A percentile compares a stretch with the other conserved stretches of the same genome.
These are phyloP conservation scores for Epistrophella euchroma DNA, from an alignment of 2,888 invertebrate species.

Conservation along the genomic window DNA sequence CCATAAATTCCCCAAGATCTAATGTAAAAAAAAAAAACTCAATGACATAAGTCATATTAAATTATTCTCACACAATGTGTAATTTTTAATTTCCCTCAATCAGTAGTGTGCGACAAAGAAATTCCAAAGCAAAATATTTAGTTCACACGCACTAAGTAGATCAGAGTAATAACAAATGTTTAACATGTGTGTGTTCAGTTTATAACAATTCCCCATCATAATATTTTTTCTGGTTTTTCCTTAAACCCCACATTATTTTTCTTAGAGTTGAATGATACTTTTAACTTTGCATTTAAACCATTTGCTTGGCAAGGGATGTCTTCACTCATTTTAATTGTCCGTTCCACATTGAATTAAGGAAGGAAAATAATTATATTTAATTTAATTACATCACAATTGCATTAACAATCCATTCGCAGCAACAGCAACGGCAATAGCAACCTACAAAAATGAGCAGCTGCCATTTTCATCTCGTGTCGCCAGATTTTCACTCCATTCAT, in stretches of 20 bases:
- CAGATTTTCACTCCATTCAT: constrained; percentile 71
- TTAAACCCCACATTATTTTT: constrained; percentile 15
- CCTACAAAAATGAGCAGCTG: constrained; percentile 49
- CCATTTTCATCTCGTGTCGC: constrained; percentile 50
- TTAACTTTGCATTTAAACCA: constrained; percentile 15
- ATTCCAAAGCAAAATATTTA: constrained; percentile 41
- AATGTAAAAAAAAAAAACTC: neutral
- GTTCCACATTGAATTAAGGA: constrained; percentile 47
- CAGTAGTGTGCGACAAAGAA: constrained; percentile 41
- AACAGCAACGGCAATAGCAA: constrained; percentile 12
- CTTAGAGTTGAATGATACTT: constrained; percentile 9
- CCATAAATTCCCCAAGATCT: neutral
- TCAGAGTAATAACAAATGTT: constrained; percentile 58
- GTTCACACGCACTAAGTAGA: constrained; percentile 62
- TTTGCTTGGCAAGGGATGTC: constrained; percentile 47
- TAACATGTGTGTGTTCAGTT: constrained; percentile 49
- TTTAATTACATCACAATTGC: constrained; percentile 69
- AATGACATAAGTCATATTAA: constrained; percentile 9
- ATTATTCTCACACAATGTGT: constrained; percentile 58
- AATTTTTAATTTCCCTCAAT: constrained; percentile 52
- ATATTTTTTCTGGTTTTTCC: neutral
- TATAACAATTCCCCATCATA: constrained; percentile 15
- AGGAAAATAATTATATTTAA: constrained; percentile 40
- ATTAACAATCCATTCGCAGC: constrained; percentile 58
- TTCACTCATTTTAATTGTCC: constrained; percentile 61